These are phyloP conservation scores for Cyclura pinguis DNA, from an alignment of 2,797 vertebrate species.

Conservation along the genomic window DNA sequence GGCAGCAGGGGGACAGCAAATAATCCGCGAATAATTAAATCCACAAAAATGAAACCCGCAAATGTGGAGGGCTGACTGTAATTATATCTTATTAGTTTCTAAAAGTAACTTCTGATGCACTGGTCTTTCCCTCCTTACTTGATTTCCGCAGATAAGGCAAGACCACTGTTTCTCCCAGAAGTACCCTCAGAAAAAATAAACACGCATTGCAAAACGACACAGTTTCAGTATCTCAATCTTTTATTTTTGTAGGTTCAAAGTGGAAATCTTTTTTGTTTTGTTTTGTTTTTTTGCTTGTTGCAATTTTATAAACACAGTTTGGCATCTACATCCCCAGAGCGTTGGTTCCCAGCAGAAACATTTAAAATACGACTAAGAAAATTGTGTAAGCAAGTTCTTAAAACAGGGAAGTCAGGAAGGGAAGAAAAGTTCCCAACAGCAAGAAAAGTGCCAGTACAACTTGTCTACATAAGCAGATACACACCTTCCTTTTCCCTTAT, in stretches of 20 bases:
- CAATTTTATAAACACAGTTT: conserved; percentile 33
- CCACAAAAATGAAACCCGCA: too few species aligned
- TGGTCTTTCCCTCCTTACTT: too few species aligned
- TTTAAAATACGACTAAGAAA: neutral
- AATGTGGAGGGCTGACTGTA: too few species aligned
- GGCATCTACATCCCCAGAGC: conserved; percentile 10
- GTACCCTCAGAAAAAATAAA: neutral
- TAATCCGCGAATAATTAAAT: too few species aligned
- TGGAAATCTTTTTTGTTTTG: conserved; percentile 1
- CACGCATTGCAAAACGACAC: neutral
- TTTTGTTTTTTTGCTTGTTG: neutral
- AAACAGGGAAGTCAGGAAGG: neutral
- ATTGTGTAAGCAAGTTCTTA: neutral
- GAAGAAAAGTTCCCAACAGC: too few species aligned
- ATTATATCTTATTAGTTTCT: too few species aligned
- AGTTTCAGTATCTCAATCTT: neutral
- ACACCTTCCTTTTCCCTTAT: too few species aligned
- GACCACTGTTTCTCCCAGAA: neutral
- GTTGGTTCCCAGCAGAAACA: neutral
- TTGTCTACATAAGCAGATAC: neutral
- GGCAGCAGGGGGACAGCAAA: too few species aligned
- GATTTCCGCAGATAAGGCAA: neutral
- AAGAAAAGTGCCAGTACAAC: neutral
- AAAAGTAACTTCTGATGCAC: too few species aligned
- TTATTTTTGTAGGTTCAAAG: conserved; percentile 31